Conservation (phyloP, 2,888 invertebrate genomes). For the Ceriagrion tenellum region DNA sequence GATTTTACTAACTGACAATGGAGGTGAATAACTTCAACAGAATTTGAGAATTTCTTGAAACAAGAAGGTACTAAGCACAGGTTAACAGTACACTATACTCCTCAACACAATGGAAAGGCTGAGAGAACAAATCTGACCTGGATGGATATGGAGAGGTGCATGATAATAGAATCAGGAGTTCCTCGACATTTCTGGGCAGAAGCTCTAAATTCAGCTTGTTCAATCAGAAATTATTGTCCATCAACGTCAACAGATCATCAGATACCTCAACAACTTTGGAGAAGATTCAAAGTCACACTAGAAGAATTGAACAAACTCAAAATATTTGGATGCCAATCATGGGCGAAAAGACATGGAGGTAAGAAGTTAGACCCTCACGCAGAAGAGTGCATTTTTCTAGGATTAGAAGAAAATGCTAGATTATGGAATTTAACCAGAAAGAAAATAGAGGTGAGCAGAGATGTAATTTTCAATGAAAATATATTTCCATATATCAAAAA, state of each 20-base stretch:
- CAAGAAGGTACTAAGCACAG: no score
- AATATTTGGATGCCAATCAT: not conserved
- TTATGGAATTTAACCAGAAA: not conserved
- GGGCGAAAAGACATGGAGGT: not conserved
- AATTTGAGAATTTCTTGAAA: no score
- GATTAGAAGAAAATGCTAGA: not conserved
- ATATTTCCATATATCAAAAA: not conserved
- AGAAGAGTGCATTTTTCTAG: not conserved
- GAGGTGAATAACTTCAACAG: no score
- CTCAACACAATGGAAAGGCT: not conserved
- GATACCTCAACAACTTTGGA: not conserved
- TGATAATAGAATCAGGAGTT: not conserved
- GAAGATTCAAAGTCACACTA: not conserved
- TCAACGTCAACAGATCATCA: not conserved
- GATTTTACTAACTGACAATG: no score
- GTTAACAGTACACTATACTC: not conserved
- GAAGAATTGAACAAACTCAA: not conserved
- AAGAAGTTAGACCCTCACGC: no score
- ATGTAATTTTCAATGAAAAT: not conserved
- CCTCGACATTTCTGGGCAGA: no score
- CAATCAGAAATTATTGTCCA: not conserved
- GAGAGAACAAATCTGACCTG: not conserved
- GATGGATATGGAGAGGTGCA: not conserved
- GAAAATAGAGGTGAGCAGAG: not conserved
- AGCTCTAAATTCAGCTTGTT: not conserved